Base-by-base conservation (phyloP, 2,888 invertebrate genomes). In the Kuschelorhynchus macadamiae region DNA sequence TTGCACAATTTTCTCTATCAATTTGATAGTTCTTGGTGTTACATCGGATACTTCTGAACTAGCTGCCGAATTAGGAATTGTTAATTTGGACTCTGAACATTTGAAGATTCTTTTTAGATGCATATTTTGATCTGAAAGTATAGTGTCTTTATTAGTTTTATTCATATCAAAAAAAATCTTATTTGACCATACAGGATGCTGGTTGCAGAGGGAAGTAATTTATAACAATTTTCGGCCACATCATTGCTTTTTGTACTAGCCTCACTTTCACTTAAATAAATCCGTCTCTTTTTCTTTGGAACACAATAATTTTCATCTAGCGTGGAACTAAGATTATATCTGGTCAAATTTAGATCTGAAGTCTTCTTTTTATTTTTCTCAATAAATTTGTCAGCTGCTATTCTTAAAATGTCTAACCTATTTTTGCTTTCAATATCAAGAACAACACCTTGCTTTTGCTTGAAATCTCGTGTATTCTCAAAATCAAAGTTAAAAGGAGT, bases 251-350 rank as follows among this genome's bases (percentile, higher is more conserved):
- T 55, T 41, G 18, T 18, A 12, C 32, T 32, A 12, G 14, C 17
- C 18, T 41, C 30, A n/a, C 62, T 47, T 11, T 57, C 59, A 20
- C 53, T 61, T 9, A 44, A 49, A 33, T 71, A 64, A 14, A 77
- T 49, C 63, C 71, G 72, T 57, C 76, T 63, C 20, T 75, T 74
- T 59, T 78, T 78, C 49, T 74, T 72, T 5, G 78, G 78, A n/a
- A 78, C 75, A 5, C 60, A 71, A 25, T 74, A 72, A 47, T 76
- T 72, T 60, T 75, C 76, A 9, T 73, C 72, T 21, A 65, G 47
- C 8, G 57, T 50, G 9, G 25, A 57, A n/a, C 44, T 39, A n/a
- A n/a, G n/a, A n/a, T n/a, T n/a, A n/a, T n/a, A n/a, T n/a, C n/a
- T n/a, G n/a, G n/a, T n/a, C n/a, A n/a, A n/a, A n/a, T 42, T 60